These are phyloP conservation scores for Callimorpha dominula DNA, from an alignment of 2,888 invertebrate species.

Conservation along the genomic window DNA sequence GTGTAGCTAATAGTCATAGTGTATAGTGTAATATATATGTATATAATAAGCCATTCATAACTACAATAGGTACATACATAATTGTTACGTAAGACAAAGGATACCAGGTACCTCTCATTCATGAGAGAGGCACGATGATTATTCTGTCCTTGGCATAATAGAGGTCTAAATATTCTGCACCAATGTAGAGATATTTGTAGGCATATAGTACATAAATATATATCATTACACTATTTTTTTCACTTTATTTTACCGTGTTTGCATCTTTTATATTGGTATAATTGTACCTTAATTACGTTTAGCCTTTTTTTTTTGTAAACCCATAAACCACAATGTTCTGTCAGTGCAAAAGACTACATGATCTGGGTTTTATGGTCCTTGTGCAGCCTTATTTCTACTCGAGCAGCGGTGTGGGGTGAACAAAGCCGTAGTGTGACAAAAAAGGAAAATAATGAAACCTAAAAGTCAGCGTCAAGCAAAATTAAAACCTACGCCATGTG, in stretches of 20 bases:
- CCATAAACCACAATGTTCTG: not conserved
- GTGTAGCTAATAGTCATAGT: slow-evolving; percentile 56
- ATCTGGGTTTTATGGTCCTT: not conserved
- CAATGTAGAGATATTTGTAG: not conserved
- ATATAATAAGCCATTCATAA: slow-evolving; percentile 50
- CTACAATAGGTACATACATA: not conserved
- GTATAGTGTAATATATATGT: too few relatives aligned
- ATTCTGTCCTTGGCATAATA: too few relatives aligned
- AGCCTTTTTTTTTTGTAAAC: not conserved
- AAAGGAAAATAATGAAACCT: too few relatives aligned
- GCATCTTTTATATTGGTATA: not conserved
- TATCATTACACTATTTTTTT: not conserved
- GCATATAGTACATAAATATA: too few relatives aligned
- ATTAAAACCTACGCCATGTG: too few relatives aligned
- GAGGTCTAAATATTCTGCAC: too few relatives aligned
- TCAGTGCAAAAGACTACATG: too few relatives aligned
- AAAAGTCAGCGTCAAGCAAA: too few relatives aligned
- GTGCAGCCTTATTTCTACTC: not conserved
- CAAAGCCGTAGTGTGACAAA: too few relatives aligned
- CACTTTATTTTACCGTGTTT: too few relatives aligned
- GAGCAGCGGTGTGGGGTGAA: not conserved
- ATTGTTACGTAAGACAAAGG: not conserved
- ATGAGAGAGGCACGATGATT: not conserved
- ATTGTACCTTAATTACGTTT: not conserved
- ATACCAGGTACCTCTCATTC: not conserved